phyloP scores from a whole-genome alignment of 2,797 vertebrate genomes.

The Rhodeus uyekii region DNA sequence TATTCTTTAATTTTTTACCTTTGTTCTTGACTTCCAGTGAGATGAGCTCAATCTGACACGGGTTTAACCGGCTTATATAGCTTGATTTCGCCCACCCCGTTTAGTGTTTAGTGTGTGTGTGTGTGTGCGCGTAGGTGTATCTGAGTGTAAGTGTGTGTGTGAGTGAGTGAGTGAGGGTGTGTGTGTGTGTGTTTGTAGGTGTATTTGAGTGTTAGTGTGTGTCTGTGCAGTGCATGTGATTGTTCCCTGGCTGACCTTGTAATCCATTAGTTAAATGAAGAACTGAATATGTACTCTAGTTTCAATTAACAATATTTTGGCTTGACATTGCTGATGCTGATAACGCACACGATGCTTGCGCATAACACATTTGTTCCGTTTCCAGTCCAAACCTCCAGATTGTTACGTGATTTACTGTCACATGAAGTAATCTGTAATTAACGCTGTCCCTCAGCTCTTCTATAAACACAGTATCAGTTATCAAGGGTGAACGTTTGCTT shows the following conservation, averaged over 20 bases:
- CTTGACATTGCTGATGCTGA: constrained; percentile 21
- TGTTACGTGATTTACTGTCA: constrained; percentile 7
- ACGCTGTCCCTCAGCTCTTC: constrained; percentile 34
- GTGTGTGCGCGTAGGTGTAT: constrained; percentile 65
- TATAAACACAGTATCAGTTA: constrained; percentile 62
- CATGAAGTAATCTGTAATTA: constrained; percentile 33
- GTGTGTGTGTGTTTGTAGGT: constrained; percentile 60
- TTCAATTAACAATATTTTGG: constrained; percentile 59
- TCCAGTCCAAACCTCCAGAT: background rate
- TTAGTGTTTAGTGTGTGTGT: constrained; percentile 59
- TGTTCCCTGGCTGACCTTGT: constrained; percentile 59
- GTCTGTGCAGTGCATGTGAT: constrained; percentile 55
- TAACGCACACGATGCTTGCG: background rate
- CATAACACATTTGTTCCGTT: background rate
- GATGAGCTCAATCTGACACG: background rate
- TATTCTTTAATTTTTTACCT: constrained; percentile 14
- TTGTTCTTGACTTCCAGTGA: constrained; percentile 12
- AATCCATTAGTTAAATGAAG: constrained; percentile 67
- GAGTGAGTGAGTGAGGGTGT: too few relatives aligned
- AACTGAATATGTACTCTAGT: constrained; percentile 56
- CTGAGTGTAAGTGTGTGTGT: constrained; percentile 65
- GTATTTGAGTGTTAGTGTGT: too few relatives aligned
- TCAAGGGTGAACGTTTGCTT: constrained; percentile 70
- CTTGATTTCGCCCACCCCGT: constrained; percentile 10
- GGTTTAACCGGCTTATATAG: constrained; percentile 9